Conservation (phyloP, 2,888 invertebrate species). For the Acleris sparsana region DNA sequence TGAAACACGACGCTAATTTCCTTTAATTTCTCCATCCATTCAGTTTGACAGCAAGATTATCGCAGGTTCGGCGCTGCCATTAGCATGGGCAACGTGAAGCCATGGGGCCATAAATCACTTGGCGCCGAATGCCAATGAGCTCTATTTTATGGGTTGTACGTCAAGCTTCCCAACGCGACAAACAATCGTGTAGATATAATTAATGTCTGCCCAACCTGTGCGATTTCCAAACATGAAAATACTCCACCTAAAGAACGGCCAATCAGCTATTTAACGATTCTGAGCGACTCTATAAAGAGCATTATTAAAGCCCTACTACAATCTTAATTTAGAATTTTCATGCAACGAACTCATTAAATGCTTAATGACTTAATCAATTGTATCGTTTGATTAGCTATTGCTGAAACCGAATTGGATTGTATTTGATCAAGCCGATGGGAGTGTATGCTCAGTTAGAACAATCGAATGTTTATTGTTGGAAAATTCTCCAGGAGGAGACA, state of each 20-base stretch:
- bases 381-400: slow-evolving; percentile 5
- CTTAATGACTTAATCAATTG: slow-evolving; percentile 26
- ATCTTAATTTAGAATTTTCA: slow-evolving; percentile 29
- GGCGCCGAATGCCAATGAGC: slow-evolving; percentile 52
- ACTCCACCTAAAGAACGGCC: neutral
- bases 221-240: neutral
- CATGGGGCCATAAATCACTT: slow-evolving; percentile 68
- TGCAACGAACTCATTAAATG: slow-evolving; percentile 19
- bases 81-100: slow-evolving; percentile 63
- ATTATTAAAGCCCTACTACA: slow-evolving; percentile 10
- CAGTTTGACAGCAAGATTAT: slow-evolving; percentile 8
- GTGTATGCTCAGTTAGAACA: neutral
- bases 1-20: neutral
- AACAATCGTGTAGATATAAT: slow-evolving; percentile 29
- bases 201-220: slow-evolving; percentile 16
- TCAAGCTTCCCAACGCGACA: slow-evolving; percentile 46
- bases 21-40: neutral
- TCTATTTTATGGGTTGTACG: slow-evolving; percentile 63
- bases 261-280: slow-evolving; percentile 16
- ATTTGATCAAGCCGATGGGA: slow-evolving; percentile 10
- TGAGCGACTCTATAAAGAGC: slow-evolving; percentile 7
- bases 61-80: slow-evolving; percentile 56
- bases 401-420: neutral
- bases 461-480: neutral
- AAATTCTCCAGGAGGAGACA: neutral